Evolutionary conservation across 2,797 vertebrate genomes (phyloP), one percentile per base, ranked within the genome.

Genomic region (Neomorphus geoffroyi): DNA sequence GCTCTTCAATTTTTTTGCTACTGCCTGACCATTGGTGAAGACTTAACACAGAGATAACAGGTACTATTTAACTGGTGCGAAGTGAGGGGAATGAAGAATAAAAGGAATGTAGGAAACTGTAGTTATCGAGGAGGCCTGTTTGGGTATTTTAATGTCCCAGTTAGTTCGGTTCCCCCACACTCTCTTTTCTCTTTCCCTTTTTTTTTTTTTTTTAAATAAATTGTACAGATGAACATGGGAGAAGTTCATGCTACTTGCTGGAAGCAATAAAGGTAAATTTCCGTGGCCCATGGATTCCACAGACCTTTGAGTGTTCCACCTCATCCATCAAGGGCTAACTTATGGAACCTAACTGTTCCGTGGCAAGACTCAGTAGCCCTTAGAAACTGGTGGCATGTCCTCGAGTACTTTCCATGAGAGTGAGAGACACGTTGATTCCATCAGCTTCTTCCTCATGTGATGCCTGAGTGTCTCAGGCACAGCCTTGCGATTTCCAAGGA

Each of bases 201-300:
- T 28, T 56, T 37, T 51, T 93, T 81, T 95, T 93, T 96, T 88
- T 96, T 96, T 67, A 75, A 97, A 97, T 97, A 97, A 98, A 97
- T 97, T 96, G 89, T 96, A 98, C 91, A 96, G 96, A 97, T 97
- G 97, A 98, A 98, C 92, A 97, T 92, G 90, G 80, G 94, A 97
- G 95, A 97, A 97, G 97, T 98, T 97, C 98, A 98, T 98, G 98
- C 98, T 98, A 98, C 98, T 98, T 97, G 96, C 97, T 98, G 97
- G 95, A 98, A 98, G 97, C 97, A 97, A 89, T 97, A 96, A 96
- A 94, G 92, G 80, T 96, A 96, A 73, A 95, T 96, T 96, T 96
- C 93, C n/a, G 18, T 90, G 97, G 97, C 95, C 96, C 53, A 21
- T 62, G 83, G 94, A 95, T 95, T 97, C 97, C 98, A 98, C 96